Conservation (phyloP, 1,140 invertebrate genomes). For the Cydia amplana region DNA sequence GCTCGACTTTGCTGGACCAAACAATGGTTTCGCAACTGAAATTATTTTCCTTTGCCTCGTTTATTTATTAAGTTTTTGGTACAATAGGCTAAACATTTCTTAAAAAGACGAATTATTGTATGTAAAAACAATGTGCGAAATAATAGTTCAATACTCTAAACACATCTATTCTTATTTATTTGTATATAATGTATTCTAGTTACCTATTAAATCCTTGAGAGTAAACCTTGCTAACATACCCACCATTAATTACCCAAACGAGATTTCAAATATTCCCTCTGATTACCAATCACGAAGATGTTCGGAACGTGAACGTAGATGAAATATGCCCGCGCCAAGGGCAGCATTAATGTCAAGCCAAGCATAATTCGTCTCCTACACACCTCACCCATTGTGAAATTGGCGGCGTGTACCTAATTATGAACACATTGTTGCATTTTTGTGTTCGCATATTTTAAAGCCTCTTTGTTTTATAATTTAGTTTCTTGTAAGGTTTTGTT, state of each 20-base stretch:
- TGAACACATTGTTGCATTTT: conserved; percentile 4
- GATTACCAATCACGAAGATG: conserved; percentile 24
- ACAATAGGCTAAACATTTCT: too few species aligned
- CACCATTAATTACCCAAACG: not conserved
- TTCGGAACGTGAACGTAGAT: conserved; percentile 50
- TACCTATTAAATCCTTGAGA: too few species aligned
- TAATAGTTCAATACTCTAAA: too few species aligned
- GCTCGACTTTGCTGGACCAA: conserved; percentile 38
- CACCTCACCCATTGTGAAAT: conserved; percentile 46
- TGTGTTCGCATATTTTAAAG: conserved; percentile 19
- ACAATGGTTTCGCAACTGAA: conserved; percentile 57
- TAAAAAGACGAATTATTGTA: too few species aligned
- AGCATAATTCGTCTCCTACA: conserved; percentile 62
- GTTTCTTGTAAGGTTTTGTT: not conserved
- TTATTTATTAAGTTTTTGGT: too few species aligned
- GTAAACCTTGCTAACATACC: not conserved
- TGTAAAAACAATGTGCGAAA: too few species aligned
- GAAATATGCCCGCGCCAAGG: conserved; percentile 44
- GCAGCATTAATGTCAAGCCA: conserved; percentile 50
- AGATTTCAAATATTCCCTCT: not conserved
- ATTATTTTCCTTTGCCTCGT: conserved; percentile 46
- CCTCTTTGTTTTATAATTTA: conserved; percentile 22
- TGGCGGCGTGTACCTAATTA: conserved; percentile 41
- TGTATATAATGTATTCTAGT: too few species aligned
- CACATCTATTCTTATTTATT: not conserved